Conservation (phyloP, 2,888 invertebrate genomes). For the Phortica magna region DNA sequence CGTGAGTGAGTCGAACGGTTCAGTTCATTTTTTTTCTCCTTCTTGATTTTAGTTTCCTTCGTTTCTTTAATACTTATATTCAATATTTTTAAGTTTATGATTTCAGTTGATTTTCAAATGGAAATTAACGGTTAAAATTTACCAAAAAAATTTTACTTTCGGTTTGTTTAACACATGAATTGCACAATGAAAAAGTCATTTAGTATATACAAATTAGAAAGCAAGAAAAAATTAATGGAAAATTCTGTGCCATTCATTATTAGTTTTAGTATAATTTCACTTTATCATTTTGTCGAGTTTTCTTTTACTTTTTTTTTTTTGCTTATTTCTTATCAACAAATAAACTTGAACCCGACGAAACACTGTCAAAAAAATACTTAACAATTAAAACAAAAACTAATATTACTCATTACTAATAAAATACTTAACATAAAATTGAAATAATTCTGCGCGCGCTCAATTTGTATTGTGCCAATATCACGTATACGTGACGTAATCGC, state of each 20-base stretch:
- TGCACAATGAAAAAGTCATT: constrained; percentile 29
- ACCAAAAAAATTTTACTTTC: constrained; percentile 41
- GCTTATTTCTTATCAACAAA: constrained; percentile 58
- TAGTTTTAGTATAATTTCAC: constrained; percentile 46
- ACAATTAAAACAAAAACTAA: constrained; percentile 35
- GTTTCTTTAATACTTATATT: constrained; percentile 32
- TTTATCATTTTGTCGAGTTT: constrained; percentile 43
- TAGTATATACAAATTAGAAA: neutral
- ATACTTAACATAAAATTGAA: constrained; percentile 44
- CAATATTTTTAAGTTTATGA: constrained; percentile 51
- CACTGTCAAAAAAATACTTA: constrained; percentile 72
- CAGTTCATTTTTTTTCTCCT: constrained; percentile 78
- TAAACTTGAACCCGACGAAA: constrained; percentile 78
- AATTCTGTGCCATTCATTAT: constrained; percentile 38
- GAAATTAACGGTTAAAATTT: constrained; percentile 40
- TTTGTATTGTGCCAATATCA: neutral
- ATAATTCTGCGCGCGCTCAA: neutral
- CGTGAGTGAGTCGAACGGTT: constrained; percentile 80
- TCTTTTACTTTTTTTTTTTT: constrained; percentile 40
- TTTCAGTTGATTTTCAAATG: constrained; percentile 46
- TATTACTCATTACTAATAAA: constrained; percentile 44
- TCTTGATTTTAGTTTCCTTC: constrained; percentile 42
- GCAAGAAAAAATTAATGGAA: neutral
- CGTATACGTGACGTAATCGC: neutral
- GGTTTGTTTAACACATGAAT: constrained; percentile 31